Base-by-base conservation (phyloP, 2,113 vertebrate genomes). In the Microcebus lehilahytsara region DNA sequence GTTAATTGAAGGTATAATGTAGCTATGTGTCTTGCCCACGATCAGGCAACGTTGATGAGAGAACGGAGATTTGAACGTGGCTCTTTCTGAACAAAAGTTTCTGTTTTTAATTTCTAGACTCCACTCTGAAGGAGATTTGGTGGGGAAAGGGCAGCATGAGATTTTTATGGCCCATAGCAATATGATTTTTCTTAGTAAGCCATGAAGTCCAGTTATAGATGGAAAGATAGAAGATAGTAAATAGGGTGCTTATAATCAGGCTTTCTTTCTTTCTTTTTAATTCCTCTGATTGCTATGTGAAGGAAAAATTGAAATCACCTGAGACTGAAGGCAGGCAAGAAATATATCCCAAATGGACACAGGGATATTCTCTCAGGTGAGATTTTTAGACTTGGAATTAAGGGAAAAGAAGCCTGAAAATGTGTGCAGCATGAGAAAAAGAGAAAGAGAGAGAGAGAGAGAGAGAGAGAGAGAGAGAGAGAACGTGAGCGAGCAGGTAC, bases 401-500 rank as follows among this genome's bases (percentile, higher is more conserved):
- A 69, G 20, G 13, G 27, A n/a, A 78, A 71, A 32, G n/a, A 71
- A 7, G 3, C 13, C 30, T 58, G 1, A 49, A 67, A 40, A n/a
- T 46, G 10, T 19, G 19, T 49, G 5, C 32, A 34, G 67, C 27
- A 3, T 40, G 14, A 71, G 12, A n/a, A n/a, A n/a, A n/a, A 30
- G 14, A 62, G 9, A 40, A 13, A 14, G 51, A 14, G 51, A 51
- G n/a, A 37, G 51, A 14, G 51, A 14, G 51, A 51, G 51, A 51
- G 49, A 51, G 12, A 37, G 14, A 71, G 9, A 30, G 14, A 71
- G 9, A 37, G 14, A 62, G 9, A 37, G 14, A 71, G 9, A 37
- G 23, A 19, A 3, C 1, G 23, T n/a, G 32, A 22, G 6, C 5
- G n/a, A 80, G 53, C 3, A 51, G 9, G 3, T 19, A 32, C 10